Evolutionary conservation across 1,140 invertebrate genomes (phyloP).

Genomic region (Stegodyphus mimosarum): DNA sequence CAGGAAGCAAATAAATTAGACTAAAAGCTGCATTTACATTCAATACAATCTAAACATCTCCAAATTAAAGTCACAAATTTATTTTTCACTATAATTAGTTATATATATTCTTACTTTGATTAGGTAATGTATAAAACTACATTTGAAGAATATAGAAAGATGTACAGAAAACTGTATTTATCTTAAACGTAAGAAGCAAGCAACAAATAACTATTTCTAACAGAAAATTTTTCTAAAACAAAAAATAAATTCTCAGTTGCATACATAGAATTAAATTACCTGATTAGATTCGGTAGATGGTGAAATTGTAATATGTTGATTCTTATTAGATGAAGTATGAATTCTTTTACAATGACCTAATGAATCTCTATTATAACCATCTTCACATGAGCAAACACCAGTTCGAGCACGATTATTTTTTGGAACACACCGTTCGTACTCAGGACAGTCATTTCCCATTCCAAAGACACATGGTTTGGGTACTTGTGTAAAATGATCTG

Average conservation of each 20-base stretch:
- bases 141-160: no score
- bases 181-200: no score
- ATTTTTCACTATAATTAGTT: no score
- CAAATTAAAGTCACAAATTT: no score
- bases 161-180: no score
- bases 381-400: slow-evolving; percentile 78
- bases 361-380: slow-evolving; percentile 72
- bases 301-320: neutral
- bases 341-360: slow-evolving; percentile 53
- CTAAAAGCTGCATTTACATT: no score
- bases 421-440: slow-evolving; percentile 66
- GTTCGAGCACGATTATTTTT: slow-evolving; percentile 67
- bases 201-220: no score
- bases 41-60: no score
- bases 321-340: slow-evolving; percentile 66
- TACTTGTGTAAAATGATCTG: slow-evolving; percentile 11
- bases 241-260: neutral
- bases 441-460: slow-evolving; percentile 63
- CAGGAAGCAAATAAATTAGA: no score
- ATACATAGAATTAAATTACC: neutral
- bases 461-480: slow-evolving; percentile 66
- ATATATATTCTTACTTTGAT: no score
- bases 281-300: slow-evolving; percentile 1
- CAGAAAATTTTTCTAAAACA: neutral
- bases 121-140: no score